Conservation (phyloP, 1,140 invertebrate genomes). For the Sweltsa coloradensis region DNA sequence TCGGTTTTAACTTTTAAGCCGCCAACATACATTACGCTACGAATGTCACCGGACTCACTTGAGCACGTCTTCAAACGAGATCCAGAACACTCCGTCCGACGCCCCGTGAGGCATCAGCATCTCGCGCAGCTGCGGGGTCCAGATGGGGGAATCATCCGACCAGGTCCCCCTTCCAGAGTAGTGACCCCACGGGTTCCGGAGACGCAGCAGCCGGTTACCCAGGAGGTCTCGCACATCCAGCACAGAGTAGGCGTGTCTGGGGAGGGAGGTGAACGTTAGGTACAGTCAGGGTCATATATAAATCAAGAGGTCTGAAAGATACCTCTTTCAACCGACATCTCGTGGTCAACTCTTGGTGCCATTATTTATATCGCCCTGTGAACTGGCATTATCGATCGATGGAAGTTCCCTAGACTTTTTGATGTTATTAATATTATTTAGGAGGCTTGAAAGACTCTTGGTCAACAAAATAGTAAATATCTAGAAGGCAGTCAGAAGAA, state of each 20-base stretch:
- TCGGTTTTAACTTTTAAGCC: too few relatives aligned
- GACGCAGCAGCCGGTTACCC: constrained; percentile 56
- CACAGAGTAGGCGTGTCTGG: constrained; percentile 91
- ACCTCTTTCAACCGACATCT: too few relatives aligned
- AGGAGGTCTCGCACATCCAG: constrained; percentile 80
- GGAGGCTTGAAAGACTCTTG: too few relatives aligned
- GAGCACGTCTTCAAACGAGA: constrained; percentile 87
- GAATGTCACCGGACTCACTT: constrained; percentile 40
- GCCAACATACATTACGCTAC: background rate
- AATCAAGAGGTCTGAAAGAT: too few relatives aligned
- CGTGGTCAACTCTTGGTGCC: too few relatives aligned
- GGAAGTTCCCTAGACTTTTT: too few relatives aligned
- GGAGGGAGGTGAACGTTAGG: constrained; percentile 18
- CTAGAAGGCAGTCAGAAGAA: too few relatives aligned
- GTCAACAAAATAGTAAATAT: too few relatives aligned
- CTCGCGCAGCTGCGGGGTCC: constrained; percentile 63
- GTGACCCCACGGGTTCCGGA: constrained; percentile 96
- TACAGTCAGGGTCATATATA: too few relatives aligned
- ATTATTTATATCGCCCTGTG: too few relatives aligned
- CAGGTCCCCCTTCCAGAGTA: constrained; percentile 96
- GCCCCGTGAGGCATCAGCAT: constrained; percentile 67
- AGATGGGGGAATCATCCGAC: constrained; percentile 75
- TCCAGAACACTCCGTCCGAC: constrained; percentile 94
- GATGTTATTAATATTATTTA: too few relatives aligned
- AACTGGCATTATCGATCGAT: too few relatives aligned